Evolutionary conservation across 1,140 invertebrate genomes (phyloP).

Genomic region (Brachystomella parvula): DNA sequence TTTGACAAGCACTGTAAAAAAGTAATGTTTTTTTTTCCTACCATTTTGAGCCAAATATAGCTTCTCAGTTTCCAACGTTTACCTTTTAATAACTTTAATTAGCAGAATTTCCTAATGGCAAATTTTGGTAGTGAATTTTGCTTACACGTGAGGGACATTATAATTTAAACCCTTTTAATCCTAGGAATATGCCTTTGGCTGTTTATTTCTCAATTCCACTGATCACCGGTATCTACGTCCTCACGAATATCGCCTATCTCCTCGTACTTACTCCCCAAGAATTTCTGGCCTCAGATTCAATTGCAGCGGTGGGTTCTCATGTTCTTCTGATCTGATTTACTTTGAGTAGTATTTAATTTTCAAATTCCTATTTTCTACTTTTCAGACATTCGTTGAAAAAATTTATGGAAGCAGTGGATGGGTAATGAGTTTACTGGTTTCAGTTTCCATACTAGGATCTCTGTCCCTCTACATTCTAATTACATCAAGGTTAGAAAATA

Average conservation of each 20-base stretch:
- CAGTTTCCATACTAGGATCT: conserved; percentile 78
- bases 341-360: conserved; percentile 11
- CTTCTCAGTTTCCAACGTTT: no score
- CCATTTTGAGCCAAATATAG: no score
- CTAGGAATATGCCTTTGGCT: conserved; percentile 74
- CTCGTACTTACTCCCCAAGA: conserved; percentile 70
- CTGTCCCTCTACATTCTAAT: conserved; percentile 83
- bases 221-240: conserved; percentile 73
- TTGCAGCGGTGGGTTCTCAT: conserved; percentile 66
- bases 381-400: conserved; percentile 70
- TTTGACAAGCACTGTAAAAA: no score
- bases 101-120: no score
- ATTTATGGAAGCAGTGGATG: conserved; percentile 69
- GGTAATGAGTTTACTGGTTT: conserved; percentile 81
- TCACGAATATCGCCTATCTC: conserved; percentile 88
- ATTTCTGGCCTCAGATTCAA: conserved; percentile 72
- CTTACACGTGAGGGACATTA: no score
- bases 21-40: no score
- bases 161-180: no score
- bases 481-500: conserved; percentile 54
- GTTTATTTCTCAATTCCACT: conserved; percentile 87
- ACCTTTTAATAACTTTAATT: no score
- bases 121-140: no score
- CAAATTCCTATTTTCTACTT: not conserved
- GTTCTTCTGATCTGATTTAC: conserved; percentile 11